Conservation (phyloP, 2,888 invertebrate genomes). For the Tanypteryx hageni region DNA sequence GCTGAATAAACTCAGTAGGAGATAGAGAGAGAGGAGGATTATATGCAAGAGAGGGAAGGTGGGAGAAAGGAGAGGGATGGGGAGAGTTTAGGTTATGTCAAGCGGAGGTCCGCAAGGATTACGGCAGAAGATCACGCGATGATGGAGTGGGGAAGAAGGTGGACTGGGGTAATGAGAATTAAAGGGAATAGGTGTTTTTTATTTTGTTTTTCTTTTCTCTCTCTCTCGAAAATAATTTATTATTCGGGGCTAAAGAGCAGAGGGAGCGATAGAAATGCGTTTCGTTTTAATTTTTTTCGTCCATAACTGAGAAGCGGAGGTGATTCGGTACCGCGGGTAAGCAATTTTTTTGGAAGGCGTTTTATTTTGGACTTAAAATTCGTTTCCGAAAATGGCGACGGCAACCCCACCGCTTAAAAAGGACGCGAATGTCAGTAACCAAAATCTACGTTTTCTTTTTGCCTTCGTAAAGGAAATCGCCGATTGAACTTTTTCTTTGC, state of each 20-base stretch:
- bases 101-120: neutral
- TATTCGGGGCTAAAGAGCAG: neutral
- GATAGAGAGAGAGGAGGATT: neutral
- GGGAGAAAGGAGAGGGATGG: neutral
- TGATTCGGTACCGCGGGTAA: too few species aligned
- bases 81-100: constrained; percentile 40
- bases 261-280: neutral
- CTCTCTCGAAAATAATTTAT: neutral
- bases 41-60: neutral
- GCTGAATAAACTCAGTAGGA: neutral
- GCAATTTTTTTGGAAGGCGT: too few species aligned
- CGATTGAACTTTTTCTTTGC: neutral
- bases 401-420: neutral
- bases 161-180: neutral
- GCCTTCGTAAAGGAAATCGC: neutral
- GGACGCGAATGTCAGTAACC: neutral
- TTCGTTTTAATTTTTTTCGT: too few species aligned
- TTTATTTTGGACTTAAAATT: too few species aligned
- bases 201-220: neutral
- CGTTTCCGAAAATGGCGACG: neutral
- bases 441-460: neutral
- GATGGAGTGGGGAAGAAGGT: neutral
- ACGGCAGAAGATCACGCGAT: neutral
- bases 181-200: neutral
- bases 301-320: too few species aligned